These are phyloP conservation scores for Hybos culiciformis DNA, from an alignment of 2,888 invertebrate species.

Conservation along the genomic window DNA sequence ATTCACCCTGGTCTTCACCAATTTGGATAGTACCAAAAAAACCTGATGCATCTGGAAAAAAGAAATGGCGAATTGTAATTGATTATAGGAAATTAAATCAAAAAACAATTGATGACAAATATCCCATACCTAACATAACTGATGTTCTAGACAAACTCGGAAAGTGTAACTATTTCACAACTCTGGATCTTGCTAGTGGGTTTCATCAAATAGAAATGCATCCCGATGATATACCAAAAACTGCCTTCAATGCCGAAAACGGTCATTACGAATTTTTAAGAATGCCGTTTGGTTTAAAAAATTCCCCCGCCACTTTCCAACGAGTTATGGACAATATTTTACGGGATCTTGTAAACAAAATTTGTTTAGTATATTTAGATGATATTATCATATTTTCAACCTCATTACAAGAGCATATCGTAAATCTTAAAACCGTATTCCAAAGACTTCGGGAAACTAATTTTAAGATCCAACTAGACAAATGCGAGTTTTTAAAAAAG, in stretches of 20 bases:
- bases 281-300: conserved; percentile 10
- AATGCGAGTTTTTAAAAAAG: conserved; percentile 18
- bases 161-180: not conserved
- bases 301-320: conserved; percentile 8
- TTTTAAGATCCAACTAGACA: conserved; percentile 19
- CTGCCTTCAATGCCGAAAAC: conserved; percentile 4
- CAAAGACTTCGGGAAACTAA: conserved; percentile 5
- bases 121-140: not conserved
- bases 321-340: conserved; percentile 8
- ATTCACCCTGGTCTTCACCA: conserved; percentile 4
- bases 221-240: conserved; percentile 8
- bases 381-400: conserved; percentile 7
- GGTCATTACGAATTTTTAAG: conserved; percentile 11
- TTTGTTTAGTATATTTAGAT: conserved; percentile 9
- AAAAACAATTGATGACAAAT: not conserved
- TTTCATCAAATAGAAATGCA: not conserved
- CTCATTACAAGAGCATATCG: conserved; percentile 7
- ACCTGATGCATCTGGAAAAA: conserved; percentile 1
- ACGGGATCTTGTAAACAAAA: conserved; percentile 3
- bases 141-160: not conserved
- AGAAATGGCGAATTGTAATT: conserved; percentile 3
- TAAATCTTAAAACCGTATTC: conserved; percentile 7
- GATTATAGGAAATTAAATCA: conserved; percentile 7
- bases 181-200: not conserved
- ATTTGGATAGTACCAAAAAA: conserved; percentile 4